These are phyloP conservation scores for Drosophila suzukii DNA, from an alignment of 1,140 invertebrate species.

Conservation along the genomic window DNA sequence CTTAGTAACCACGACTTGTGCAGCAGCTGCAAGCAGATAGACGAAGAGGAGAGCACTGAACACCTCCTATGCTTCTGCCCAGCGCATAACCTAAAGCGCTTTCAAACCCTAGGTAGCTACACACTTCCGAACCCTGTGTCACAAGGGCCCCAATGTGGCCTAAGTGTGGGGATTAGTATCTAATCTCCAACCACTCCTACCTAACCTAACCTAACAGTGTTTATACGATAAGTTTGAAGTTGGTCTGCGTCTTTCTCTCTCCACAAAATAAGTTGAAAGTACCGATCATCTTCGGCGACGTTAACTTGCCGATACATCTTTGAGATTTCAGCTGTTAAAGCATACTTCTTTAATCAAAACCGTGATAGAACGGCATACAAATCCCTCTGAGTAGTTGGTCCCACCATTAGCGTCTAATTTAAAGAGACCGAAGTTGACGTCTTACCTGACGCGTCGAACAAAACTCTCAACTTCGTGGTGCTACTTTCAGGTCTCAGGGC, in stretches of 20 bases:
- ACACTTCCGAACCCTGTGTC: too few relatives aligned
- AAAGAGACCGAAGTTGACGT: constrained; percentile 47
- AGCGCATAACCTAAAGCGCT: too few relatives aligned
- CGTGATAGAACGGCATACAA: constrained; percentile 16
- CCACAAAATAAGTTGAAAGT: constrained; percentile 20
- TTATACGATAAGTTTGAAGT: background rate
- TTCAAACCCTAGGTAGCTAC: too few relatives aligned
- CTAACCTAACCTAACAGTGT: too few relatives aligned
- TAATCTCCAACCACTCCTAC: too few relatives aligned
- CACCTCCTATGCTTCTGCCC: too few relatives aligned
- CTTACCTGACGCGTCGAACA: constrained; percentile 45
- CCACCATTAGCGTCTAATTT: constrained; percentile 74
- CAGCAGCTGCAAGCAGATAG: too few relatives aligned
- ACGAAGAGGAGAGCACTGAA: too few relatives aligned
- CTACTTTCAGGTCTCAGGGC: constrained; percentile 65
- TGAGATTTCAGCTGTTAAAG: constrained; percentile 8
- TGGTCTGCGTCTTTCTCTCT: background rate
- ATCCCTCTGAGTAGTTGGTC: constrained; percentile 64
- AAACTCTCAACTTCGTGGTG: constrained; percentile 67
- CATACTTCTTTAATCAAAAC: constrained; percentile 18
- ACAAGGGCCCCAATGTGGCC: too few relatives aligned
- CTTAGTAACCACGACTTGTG: too few relatives aligned
- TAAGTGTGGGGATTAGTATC: too few relatives aligned
- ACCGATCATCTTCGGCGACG: background rate
- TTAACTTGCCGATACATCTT: constrained; percentile 23